phyloP scores from a whole-genome alignment of 1,140 invertebrate genomes.

The Gonioctena quinquepunctata region DNA sequence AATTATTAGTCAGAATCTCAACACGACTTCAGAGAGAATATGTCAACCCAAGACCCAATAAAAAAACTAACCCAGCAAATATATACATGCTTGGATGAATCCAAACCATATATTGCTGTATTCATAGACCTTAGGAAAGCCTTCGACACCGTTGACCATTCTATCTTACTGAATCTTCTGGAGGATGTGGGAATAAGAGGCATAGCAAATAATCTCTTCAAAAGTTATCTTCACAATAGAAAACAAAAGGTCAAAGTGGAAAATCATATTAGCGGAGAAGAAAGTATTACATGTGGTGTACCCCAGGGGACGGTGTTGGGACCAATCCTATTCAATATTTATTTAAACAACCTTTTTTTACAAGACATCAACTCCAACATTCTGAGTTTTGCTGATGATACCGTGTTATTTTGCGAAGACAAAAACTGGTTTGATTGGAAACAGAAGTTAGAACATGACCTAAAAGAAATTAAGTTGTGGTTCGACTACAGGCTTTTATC shows the following conservation, averaged over 20 bases:
- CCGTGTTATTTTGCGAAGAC: background rate
- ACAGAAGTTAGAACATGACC: background rate
- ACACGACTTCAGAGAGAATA: background rate
- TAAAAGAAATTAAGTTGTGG: background rate
- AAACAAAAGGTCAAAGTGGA: background rate
- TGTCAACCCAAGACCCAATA: background rate
- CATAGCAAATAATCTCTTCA: background rate
- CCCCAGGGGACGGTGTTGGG: slow-evolving; percentile 9
- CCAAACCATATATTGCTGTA: background rate
- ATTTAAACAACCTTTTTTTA: slow-evolving; percentile 10
- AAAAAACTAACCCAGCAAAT: too few species aligned
- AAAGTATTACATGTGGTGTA: background rate
- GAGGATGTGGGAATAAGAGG: background rate
- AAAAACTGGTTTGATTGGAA: background rate
- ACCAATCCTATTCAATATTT: slow-evolving; percentile 10
- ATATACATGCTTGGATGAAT: background rate
- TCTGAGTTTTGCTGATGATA: slow-evolving; percentile 16
- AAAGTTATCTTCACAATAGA: background rate
- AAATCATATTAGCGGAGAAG: background rate
- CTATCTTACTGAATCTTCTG: background rate
- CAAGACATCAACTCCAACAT: background rate
- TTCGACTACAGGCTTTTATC: background rate
- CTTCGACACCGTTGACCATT: background rate
- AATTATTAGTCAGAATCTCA: too few species aligned
- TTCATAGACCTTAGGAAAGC: background rate